Conservation (phyloP, 2,797 vertebrate genomes). For the Chelmon rostratus region DNA sequence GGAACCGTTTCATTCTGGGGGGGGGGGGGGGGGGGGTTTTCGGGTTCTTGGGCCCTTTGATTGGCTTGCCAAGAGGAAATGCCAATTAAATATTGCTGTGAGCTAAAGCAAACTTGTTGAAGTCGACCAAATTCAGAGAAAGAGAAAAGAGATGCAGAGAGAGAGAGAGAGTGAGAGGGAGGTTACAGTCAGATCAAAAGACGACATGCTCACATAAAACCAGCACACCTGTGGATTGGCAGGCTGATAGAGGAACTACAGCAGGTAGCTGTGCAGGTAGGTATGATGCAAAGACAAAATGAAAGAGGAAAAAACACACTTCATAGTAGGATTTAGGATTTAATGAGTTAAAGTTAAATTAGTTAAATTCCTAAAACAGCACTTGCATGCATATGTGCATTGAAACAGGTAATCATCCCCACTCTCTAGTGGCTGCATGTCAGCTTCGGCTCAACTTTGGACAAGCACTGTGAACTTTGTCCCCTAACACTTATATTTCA, state of each 20-base stretch:
- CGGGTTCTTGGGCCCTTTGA: constrained; percentile 45
- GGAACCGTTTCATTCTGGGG: constrained; percentile 38
- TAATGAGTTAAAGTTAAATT: background rate
- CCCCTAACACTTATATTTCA: background rate
- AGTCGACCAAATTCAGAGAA: constrained; percentile 35
- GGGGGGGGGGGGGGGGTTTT: background rate
- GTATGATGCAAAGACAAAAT: background rate
- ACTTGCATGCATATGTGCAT: background rate
- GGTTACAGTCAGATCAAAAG: constrained; percentile 7
- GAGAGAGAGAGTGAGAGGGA: background rate
- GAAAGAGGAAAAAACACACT: background rate
- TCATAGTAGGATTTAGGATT: background rate
- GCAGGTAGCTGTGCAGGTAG: background rate
- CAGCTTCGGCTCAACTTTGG: no score
- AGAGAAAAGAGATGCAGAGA: background rate
- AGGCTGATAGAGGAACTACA: background rate
- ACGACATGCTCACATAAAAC: background rate
- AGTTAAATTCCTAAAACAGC: background rate
- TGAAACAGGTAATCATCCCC: background rate
- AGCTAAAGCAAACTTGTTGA: constrained; percentile 36
- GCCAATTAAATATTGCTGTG: constrained; percentile 56
- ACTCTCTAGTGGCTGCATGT: background rate
- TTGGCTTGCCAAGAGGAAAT: constrained; percentile 50
- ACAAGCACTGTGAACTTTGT: background rate
- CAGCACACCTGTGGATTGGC: constrained; percentile 23